A percentile compares a stretch with the other conserved stretches of the same genome.
Conservation (phyloP, 2,888 invertebrate genomes). For the Orchesella flavescens region DNA sequence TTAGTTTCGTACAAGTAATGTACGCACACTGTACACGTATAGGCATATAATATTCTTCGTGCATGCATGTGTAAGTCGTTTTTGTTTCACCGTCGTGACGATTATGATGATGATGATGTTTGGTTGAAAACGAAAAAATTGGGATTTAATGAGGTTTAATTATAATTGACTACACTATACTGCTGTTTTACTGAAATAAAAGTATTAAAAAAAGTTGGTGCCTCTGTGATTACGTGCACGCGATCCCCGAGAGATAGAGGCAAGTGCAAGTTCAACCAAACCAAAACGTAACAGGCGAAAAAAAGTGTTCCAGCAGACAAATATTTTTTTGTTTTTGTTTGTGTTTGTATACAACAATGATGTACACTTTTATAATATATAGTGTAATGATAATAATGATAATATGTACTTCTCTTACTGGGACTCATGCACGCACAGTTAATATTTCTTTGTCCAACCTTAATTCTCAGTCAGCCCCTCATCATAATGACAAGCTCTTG, state of each 20-base stretch:
- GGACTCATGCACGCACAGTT: conserved; percentile 37
- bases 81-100: conserved; percentile 48
- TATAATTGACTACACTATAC: conserved; percentile 64
- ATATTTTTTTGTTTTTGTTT: not conserved
- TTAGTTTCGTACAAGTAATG: conserved; percentile 13
- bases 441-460: not conserved
- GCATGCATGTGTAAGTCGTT: conserved; percentile 40
- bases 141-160: conserved; percentile 65
- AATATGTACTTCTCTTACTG: conserved; percentile 27
- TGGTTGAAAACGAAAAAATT: conserved; percentile 62
- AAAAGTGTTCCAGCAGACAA: conserved; percentile 7
- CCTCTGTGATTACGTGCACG: conserved; percentile 61
- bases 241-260: conserved; percentile 32
- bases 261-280: not conserved
- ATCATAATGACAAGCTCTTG: conserved; percentile 47
- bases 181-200: conserved; percentile 62
- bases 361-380: conserved; percentile 23
- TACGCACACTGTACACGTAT: conserved; percentile 16
- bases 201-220: conserved; percentile 40
- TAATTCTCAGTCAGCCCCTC: conserved; percentile 37
- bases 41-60: conserved; percentile 47
- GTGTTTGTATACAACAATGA: conserved; percentile 43
- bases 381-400: conserved; percentile 47
- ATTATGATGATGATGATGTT: conserved; percentile 63
- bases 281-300: conserved; percentile 1